Percentiles rank a stretch among this genome's conserved stretches.
phyloP scores from a whole-genome alignment of 2,888 invertebrate species.

The Ashinkailepas kermadecensis region DNA sequence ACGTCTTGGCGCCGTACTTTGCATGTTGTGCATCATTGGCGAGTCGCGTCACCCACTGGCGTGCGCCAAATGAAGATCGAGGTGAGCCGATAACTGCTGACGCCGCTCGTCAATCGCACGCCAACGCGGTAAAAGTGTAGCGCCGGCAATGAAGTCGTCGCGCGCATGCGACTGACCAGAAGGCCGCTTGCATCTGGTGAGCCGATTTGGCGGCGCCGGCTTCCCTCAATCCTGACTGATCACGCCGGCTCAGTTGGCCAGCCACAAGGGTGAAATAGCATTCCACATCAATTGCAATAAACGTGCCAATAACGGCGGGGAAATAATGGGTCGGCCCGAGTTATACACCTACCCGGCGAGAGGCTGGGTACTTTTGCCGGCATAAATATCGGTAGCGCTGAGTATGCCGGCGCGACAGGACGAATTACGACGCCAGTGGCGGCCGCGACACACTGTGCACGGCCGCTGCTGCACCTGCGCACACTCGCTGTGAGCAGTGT shows the following conservation, averaged over 20 bases:
- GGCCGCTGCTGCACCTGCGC: neutral
- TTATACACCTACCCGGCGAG: neutral
- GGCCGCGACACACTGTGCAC: too few relatives aligned
- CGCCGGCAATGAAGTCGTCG: neutral
- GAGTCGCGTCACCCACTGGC: neutral
- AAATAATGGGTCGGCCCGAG: neutral
- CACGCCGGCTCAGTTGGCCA: neutral
- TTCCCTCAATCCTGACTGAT: neutral
- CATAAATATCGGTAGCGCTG: conserved; percentile 1
- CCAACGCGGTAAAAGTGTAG: neutral
- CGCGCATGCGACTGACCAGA: neutral
- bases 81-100: neutral
- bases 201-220: neutral
- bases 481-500: neutral
- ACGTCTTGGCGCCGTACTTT: neutral
- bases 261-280: neutral
- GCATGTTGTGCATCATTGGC: neutral
- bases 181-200: neutral
- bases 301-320: neutral
- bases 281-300: neutral
- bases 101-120: neutral
- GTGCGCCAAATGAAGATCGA: conserved; percentile 6
- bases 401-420: neutral
- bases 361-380: neutral
- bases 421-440: neutral